Conservation (phyloP, 2,888 invertebrate genomes). For the Mactromeris polynyma region DNA sequence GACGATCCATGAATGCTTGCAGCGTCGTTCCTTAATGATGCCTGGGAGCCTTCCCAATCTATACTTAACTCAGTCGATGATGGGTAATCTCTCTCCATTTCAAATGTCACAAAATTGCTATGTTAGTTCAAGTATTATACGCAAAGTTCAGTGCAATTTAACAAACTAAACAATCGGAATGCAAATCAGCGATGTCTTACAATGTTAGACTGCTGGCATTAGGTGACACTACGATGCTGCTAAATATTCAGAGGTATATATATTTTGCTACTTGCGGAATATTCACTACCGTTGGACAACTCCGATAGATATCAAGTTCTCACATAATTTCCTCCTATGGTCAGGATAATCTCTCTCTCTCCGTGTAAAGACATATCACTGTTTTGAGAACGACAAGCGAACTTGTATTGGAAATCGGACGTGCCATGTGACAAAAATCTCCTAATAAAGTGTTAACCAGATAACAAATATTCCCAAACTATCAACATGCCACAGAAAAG, state of each 20-base stretch:
- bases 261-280: not conserved
- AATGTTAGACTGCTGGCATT: not conserved
- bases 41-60: constrained; percentile 56
- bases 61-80: constrained; percentile 49
- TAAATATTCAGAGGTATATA: not conserved
- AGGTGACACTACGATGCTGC: too few relatives aligned
- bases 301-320: not conserved
- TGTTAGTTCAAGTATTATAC: not conserved
- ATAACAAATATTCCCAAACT: not conserved
- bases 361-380: not conserved
- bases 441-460: not conserved
- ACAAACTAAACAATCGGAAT: not conserved
- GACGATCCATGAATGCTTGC: constrained; percentile 49
- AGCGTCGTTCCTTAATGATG: constrained; percentile 55
- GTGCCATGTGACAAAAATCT: not conserved
- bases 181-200: not conserved
- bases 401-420: not conserved
- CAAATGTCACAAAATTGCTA: not conserved
- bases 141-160: not conserved
- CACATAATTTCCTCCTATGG: not conserved
- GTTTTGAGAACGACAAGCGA: not conserved
- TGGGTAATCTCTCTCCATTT: constrained; percentile 49
- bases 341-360: not conserved
- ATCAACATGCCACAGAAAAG: not conserved
- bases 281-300: not conserved